Base-by-base conservation (phyloP, 2,113 vertebrate genomes). In the Danio rerio region DNA sequence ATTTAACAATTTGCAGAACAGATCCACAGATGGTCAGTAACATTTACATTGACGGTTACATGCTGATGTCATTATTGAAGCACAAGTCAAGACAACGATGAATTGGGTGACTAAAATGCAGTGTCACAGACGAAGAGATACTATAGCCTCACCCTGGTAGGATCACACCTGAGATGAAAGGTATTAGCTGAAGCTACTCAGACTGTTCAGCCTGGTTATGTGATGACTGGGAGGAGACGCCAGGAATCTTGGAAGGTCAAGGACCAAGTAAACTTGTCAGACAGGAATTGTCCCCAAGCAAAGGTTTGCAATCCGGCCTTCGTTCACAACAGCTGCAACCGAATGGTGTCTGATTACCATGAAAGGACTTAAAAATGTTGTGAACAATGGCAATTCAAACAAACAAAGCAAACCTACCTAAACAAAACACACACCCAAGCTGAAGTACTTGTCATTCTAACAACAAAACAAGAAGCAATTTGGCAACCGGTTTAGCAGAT, bases 261-360 rank as follows among this genome's bases (percentile, higher is more conserved):
- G 69, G 68, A 75, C 47, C 31, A 62, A 65, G 69, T 79, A 78
- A 83, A 83, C 76, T 56, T 58, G 85, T 86, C 52, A 81, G 71
- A 83, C 81, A 71, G 72, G 85, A 76, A 61, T 76, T 80, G 81
- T 86, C 81, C 80, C 21, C 42, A 43, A 81, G 84, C 81, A 70
- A 16, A 2, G n/a, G 81, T 65, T 83, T 83, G 80, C 47, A 81
- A 75, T 21, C 20, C 63, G 42, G 56, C 18, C 59, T 83, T 86
- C 58, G 31, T 75, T 77, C 59, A 68, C 78, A 73, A 81, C 47
- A 63, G 56, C 16, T 16, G 75, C 7, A 65, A 31, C 50, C 68
- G 65, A 56, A 9, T 31, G 15, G 40, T 72, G 58, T 53, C 50
- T 20, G 7, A 9, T 73, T 61, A 58, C 21, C 6, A 42, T 9